Conservation (phyloP, 2,888 invertebrate genomes). For the Nomada fabriciana region DNA sequence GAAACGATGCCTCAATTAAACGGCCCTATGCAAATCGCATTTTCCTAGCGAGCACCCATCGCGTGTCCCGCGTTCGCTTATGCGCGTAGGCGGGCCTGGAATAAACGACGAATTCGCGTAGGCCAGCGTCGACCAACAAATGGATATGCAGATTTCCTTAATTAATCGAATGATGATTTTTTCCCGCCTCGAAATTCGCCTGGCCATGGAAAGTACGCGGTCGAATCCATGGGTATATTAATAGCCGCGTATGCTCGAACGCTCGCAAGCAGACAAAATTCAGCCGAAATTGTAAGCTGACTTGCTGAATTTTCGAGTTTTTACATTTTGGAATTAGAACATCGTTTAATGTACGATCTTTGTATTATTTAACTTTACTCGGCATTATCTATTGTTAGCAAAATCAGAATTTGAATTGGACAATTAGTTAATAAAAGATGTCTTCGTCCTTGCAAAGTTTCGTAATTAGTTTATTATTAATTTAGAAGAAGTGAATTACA, state of each 20-base stretch:
- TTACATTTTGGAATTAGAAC: not conserved
- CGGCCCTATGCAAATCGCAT: constrained; percentile 67
- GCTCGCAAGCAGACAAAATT: not conserved
- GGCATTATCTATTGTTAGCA: no score
- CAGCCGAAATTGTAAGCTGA: not conserved
- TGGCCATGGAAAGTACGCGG: constrained; percentile 14
- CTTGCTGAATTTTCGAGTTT: not conserved
- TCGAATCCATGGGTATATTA: constrained; percentile 25
- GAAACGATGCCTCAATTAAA: constrained; percentile 71
- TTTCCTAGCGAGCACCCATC: constrained; percentile 43
- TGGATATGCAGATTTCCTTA: constrained; percentile 47
- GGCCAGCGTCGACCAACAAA: constrained; percentile 22
- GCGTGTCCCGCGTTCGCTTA: constrained; percentile 36
- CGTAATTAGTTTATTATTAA: no score
- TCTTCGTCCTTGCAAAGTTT: no score
- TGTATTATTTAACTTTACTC: not conserved
- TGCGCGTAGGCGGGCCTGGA: constrained; percentile 13
- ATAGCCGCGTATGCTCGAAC: not conserved
- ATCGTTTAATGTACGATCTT: no score
- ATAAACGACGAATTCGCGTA: constrained; percentile 30
- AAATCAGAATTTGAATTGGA: no score
- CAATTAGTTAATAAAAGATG: no score
- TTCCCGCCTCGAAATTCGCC: constrained; percentile 8
- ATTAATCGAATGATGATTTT: constrained; percentile 52
- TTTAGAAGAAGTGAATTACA: not conserved